These are phyloP conservation scores for Enteromius radiatus DNA, from an alignment of 2,797 vertebrate genomes.

Conservation along the genomic window DNA sequence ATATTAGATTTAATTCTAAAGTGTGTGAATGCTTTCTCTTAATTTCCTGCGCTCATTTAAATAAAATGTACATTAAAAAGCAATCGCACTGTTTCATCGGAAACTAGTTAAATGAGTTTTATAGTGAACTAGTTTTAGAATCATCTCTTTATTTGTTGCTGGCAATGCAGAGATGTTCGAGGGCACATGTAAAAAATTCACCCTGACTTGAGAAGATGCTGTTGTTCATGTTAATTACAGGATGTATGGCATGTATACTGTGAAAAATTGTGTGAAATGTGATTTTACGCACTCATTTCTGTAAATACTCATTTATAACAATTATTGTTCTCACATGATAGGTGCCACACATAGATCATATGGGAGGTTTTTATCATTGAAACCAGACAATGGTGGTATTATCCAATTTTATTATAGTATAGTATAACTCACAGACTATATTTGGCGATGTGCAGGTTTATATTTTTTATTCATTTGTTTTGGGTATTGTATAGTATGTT, in stretches of 20 bases:
- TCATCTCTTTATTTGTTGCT: background rate
- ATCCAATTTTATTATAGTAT: background rate
- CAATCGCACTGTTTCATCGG: slow-evolving; percentile 39
- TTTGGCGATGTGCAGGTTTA: background rate
- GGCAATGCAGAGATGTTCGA: background rate
- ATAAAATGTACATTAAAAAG: background rate
- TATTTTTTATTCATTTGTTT: background rate
- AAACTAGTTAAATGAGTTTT: slow-evolving; percentile 7
- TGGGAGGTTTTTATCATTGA: background rate
- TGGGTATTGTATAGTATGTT: background rate
- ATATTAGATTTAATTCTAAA: background rate
- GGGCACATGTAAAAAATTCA: background rate
- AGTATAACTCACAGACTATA: background rate
- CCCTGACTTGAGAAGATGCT: background rate
- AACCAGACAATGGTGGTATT: background rate
- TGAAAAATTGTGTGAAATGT: background rate
- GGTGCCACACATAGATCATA: background rate
- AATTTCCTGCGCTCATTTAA: background rate
- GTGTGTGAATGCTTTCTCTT: background rate
- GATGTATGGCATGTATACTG: background rate
- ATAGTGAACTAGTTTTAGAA: slow-evolving; percentile 9
- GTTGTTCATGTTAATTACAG: background rate
- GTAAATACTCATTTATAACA: background rate
- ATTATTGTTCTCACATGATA: slow-evolving; percentile 12
- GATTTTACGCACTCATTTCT: slow-evolving; percentile 14